These are phyloP conservation scores for Phaetusa simplex DNA, from an alignment of 2,113 vertebrate species.

Conservation along the genomic window DNA sequence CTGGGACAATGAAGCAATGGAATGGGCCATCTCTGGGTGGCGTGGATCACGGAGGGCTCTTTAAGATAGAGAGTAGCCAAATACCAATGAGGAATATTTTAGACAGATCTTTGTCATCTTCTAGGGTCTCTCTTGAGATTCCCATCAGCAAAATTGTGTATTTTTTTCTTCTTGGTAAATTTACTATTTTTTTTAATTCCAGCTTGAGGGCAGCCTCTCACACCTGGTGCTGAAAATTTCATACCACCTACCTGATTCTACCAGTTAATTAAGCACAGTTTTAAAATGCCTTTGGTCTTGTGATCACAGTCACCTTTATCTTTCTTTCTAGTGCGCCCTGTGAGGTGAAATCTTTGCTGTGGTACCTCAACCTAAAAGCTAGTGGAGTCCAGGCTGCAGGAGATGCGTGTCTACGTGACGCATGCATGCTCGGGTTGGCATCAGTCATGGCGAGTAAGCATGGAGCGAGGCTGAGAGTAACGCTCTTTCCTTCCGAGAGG, in stretches of 20 bases:
- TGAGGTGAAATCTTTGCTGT: background rate
- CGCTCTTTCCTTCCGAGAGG: background rate
- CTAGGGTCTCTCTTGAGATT: background rate
- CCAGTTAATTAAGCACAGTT: background rate
- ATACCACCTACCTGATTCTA: background rate
- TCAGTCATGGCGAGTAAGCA: background rate
- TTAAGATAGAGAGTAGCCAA: background rate
- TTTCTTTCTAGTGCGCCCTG: background rate
- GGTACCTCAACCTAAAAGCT: background rate
- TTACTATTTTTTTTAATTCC: background rate
- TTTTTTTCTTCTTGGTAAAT: background rate
- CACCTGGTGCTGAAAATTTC: background rate
- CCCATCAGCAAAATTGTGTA: background rate
- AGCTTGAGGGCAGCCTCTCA: background rate
- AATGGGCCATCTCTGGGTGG: background rate
- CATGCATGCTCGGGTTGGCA: background rate
- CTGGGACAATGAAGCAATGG: background rate
- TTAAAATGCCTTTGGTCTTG: background rate
- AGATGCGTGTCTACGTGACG: background rate
- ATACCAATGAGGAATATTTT: background rate
- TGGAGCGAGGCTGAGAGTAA: background rate
- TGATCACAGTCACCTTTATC: background rate
- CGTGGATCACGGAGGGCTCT: background rate
- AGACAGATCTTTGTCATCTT: background rate
- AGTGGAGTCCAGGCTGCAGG: background rate